A percentile compares a stretch with the other conserved stretches of the same genome.
Conservation (phyloP, 2,888 invertebrate genomes). For the Archips xylosteana region DNA sequence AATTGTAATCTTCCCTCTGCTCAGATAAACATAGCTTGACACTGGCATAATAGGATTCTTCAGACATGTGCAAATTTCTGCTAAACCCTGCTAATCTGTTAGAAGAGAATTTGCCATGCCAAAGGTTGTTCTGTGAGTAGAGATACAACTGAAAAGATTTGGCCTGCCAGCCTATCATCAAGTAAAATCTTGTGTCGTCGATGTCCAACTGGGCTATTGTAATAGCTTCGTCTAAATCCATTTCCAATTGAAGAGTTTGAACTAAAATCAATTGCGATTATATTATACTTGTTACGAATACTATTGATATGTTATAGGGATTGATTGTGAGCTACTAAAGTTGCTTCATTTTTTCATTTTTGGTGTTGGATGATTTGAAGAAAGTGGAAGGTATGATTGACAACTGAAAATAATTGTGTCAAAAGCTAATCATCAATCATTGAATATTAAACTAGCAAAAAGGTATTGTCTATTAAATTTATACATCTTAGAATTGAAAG, state of each 20-base stretch:
- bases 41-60: constrained; percentile 57
- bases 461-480: not conserved
- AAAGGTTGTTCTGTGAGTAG: constrained; percentile 59
- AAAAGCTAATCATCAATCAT: not conserved
- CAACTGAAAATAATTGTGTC: not conserved
- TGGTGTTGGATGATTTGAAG: not conserved
- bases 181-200: constrained; percentile 56
- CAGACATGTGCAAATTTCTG: constrained; percentile 62
- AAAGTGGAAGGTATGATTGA: not conserved
- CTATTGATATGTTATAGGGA: not conserved
- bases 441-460: not conserved
- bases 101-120: constrained; percentile 70
- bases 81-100: constrained; percentile 66
- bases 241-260: constrained; percentile 40
- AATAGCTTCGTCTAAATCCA: constrained; percentile 66
- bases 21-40: constrained; percentile 61
- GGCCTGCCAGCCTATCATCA: constrained; percentile 67
- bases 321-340: not conserved
- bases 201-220: constrained; percentile 64
- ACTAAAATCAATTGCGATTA: not conserved
- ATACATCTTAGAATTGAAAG: too few species aligned
- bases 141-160: constrained; percentile 69
- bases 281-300: not conserved
- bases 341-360: not conserved
- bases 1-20: constrained; percentile 59